Conservation (phyloP, 2,888 invertebrate species). For the Aelia acuminata region DNA sequence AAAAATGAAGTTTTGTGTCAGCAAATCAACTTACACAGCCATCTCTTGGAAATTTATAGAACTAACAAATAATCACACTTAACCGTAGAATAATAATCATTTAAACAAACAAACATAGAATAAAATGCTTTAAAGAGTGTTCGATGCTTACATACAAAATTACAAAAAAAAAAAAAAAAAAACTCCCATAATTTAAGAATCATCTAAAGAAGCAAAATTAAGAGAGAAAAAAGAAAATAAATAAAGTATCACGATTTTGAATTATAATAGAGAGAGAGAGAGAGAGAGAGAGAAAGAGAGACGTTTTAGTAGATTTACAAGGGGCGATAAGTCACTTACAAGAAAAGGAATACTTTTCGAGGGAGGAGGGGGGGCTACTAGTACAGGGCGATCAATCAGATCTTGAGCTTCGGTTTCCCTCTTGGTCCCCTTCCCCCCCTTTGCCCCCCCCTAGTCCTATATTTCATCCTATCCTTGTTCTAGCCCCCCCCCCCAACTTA, state of each 20-base stretch:
- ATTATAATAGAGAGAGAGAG: background rate
- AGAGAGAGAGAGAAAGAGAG: too few species aligned
- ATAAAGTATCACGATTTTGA: background rate
- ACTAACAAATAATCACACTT: too few species aligned
- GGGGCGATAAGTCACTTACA: background rate
- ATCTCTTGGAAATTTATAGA: too few species aligned
- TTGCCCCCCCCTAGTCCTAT: background rate
- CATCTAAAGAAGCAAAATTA: too few species aligned
- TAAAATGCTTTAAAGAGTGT: too few species aligned
- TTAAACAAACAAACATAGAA: too few species aligned
- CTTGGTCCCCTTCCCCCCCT: background rate
- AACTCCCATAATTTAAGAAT: too few species aligned
- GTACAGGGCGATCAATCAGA: constrained; percentile 16
- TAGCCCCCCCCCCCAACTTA: background rate
- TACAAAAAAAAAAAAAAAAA: too few species aligned
- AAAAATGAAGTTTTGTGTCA: too few species aligned
- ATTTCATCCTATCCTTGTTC: constrained; percentile 30
- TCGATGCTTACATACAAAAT: too few species aligned
- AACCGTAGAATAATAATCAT: too few species aligned
- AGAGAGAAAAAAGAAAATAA: background rate
- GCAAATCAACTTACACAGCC: too few species aligned
- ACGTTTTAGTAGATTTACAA: background rate
- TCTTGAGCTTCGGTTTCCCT: background rate
- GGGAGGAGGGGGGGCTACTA: background rate
- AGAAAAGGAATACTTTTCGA: background rate